phyloP scores from a whole-genome alignment of 2,113 vertebrate species.

The Protobothrops flavoviridis region DNA sequence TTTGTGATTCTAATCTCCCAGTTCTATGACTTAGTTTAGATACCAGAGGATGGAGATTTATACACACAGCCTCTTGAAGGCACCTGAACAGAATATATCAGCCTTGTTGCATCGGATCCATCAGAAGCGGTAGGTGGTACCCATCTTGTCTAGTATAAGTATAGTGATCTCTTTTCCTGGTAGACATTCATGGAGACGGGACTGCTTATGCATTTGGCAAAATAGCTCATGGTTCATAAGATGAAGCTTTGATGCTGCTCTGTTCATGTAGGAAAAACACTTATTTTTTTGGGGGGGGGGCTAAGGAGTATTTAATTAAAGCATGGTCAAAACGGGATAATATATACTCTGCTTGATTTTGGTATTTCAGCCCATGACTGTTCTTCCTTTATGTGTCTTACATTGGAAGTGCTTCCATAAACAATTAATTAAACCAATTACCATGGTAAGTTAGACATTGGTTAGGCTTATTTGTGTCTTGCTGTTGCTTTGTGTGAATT shows the following conservation, averaged over 20 bases:
- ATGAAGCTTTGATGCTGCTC: not conserved
- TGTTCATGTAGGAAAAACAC: not conserved
- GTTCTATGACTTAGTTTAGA: conserved; percentile 58
- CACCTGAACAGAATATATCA: conserved; percentile 70
- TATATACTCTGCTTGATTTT: not conserved
- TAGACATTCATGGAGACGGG: not conserved
- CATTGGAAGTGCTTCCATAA: not conserved
- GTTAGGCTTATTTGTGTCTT: not conserved
- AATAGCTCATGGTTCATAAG: not conserved
- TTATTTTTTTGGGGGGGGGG: not conserved
- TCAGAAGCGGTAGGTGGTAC: conserved; percentile 66
- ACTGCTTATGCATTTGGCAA: not conserved
- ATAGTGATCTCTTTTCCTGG: not conserved
- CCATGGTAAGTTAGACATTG: not conserved
- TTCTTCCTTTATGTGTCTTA: not conserved
- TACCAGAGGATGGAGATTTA: conserved; percentile 67
- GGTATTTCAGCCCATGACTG: not conserved
- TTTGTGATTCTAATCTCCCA: not conserved
- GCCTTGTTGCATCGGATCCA: conserved; percentile 78
- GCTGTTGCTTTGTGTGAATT: not conserved
- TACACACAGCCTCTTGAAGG: conserved; percentile 60
- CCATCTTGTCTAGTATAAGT: not conserved
- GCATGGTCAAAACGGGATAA: not conserved
- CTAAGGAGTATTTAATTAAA: not conserved
- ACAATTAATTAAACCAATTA: not conserved